A percentile compares a stretch with the other conserved stretches of the same genome.
Conservation (phyloP, 2,888 invertebrate species). For the Melanophora roralis region DNA sequence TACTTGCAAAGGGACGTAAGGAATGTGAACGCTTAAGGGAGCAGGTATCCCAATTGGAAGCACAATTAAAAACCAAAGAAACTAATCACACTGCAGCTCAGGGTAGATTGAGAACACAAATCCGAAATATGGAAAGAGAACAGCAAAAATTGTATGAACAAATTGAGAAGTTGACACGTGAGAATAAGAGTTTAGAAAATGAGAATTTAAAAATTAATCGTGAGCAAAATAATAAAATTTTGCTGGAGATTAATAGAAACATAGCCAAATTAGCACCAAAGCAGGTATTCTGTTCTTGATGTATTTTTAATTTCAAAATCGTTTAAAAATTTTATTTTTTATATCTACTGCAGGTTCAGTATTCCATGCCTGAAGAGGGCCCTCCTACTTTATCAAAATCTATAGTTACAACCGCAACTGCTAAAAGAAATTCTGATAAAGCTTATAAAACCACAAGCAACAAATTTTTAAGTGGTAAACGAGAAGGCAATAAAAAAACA, state of each 20-base stretch:
- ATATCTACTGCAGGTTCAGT: slow-evolving; percentile 21
- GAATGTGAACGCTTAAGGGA: slow-evolving; percentile 82
- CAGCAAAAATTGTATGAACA: slow-evolving; percentile 82
- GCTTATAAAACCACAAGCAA: slow-evolving; percentile 30
- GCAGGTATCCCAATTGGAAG: slow-evolving; percentile 82
- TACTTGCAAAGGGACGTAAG: slow-evolving; percentile 83
- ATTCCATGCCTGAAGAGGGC: slow-evolving; percentile 54
- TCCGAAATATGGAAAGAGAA: slow-evolving; percentile 85
- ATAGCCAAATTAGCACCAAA: slow-evolving; percentile 77
- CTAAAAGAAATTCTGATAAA: slow-evolving; percentile 39
- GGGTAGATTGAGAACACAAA: slow-evolving; percentile 85
- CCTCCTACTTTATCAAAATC: slow-evolving; percentile 28
- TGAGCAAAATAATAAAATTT: slow-evolving; percentile 84
- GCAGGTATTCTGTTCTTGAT: too few relatives aligned
- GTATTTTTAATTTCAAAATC: not conserved
- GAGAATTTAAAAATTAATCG: slow-evolving; percentile 80
- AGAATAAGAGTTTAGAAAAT: slow-evolving; percentile 81
- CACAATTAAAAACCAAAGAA: slow-evolving; percentile 85
- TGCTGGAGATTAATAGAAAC: slow-evolving; percentile 86
- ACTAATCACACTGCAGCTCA: slow-evolving; percentile 84
- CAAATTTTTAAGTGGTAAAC: not conserved
- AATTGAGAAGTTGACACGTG: slow-evolving; percentile 82
- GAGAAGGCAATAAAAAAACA: not conserved
- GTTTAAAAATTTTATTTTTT: not conserved
- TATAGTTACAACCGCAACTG: slow-evolving; percentile 29